These are phyloP conservation scores for Cydia strobilella DNA, from an alignment of 1,140 invertebrate species.

Conservation along the genomic window DNA sequence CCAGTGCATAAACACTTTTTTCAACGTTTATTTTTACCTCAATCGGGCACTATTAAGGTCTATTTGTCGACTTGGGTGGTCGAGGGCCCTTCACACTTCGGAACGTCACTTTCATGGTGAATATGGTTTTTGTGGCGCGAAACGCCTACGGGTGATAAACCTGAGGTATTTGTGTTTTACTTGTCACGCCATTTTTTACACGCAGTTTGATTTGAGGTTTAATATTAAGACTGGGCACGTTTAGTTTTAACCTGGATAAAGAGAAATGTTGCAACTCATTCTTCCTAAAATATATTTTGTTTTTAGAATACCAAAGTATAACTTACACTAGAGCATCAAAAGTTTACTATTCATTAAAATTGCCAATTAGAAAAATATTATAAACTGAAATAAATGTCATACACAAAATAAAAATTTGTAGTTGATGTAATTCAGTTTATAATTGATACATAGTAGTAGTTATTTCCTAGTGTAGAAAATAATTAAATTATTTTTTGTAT, in stretches of 20 bases:
- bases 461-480: too few relatives aligned
- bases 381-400: too few relatives aligned
- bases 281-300: too few relatives aligned
- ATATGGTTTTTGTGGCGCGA: constrained; percentile 10
- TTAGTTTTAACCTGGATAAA: background rate
- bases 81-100: constrained; percentile 19
- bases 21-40: constrained; percentile 16
- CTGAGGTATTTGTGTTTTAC: constrained; percentile 13
- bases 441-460: too few relatives aligned
- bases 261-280: background rate
- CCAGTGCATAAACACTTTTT: constrained; percentile 18
- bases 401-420: too few relatives aligned
- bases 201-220: background rate
- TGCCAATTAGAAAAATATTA: too few relatives aligned
- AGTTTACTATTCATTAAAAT: too few relatives aligned
- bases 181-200: constrained; percentile 9
- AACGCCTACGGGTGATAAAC: background rate
- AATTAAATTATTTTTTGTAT: too few relatives aligned
- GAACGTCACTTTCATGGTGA: constrained; percentile 20
- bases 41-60: constrained; percentile 20
- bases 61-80: constrained; percentile 18
- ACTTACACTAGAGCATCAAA: too few relatives aligned
- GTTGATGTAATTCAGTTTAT: too few relatives aligned
- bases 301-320: too few relatives aligned
- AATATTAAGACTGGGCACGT: background rate